Conservation (phyloP, 2,888 invertebrate species). For the Ormia ochracea region DNA sequence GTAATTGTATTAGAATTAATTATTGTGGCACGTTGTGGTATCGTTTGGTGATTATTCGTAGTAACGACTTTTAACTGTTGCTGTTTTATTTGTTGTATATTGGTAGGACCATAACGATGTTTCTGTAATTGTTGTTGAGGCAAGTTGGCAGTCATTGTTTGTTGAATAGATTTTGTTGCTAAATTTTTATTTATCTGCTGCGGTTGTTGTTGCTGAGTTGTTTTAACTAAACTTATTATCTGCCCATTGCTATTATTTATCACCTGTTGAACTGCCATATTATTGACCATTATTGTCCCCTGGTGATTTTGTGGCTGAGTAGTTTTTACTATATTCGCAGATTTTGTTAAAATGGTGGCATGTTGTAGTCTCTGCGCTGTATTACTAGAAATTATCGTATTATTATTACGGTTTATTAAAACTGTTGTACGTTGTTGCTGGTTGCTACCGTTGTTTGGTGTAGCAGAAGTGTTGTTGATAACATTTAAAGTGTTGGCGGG, state of each 20-base stretch:
- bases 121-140: constrained; percentile 54
- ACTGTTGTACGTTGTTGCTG: constrained; percentile 58
- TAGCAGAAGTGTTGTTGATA: constrained; percentile 38
- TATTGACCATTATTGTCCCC: constrained; percentile 54
- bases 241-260: constrained; percentile 56
- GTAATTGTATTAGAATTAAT: constrained; percentile 58
- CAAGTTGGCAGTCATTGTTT: constrained; percentile 59
- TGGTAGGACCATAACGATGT: constrained; percentile 54
- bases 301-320: constrained; percentile 52
- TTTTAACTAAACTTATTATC: constrained; percentile 55
- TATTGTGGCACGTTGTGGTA: constrained; percentile 62
- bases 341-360: constrained; percentile 64
- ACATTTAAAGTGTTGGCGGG: constrained; percentile 60
- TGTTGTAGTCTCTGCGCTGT: constrained; percentile 64
- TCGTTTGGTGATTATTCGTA: constrained; percentile 44
- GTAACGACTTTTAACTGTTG: constrained; percentile 58
- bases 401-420: constrained; percentile 65
- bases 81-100: constrained; percentile 52
- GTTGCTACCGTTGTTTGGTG: constrained; percentile 19
- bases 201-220: constrained; percentile 42
- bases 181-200: constrained; percentile 46
- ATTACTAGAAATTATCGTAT: constrained; percentile 65
- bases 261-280: constrained; percentile 57
- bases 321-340: constrained; percentile 58
- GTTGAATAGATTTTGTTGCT: constrained; percentile 37